A percentile compares a stretch with the other conserved stretches of the same genome.
Conservation (phyloP, 92 coral and sea anemone genomes). For the Paragorgia papillata region DNA sequence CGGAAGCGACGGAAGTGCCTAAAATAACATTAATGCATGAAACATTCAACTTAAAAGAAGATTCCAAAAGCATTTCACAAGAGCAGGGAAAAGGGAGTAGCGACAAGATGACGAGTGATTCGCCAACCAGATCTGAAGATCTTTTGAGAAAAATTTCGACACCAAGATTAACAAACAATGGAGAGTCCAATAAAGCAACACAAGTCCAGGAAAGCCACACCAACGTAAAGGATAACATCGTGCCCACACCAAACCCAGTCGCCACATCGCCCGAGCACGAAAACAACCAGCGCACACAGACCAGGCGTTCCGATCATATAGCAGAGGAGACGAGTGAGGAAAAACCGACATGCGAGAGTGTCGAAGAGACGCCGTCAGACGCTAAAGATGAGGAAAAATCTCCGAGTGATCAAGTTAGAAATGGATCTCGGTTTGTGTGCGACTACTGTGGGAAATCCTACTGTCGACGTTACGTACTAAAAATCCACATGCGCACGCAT, state of each 20-base stretch:
- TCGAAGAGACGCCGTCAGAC: neutral
- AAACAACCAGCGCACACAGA: neutral
- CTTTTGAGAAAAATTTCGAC: neutral
- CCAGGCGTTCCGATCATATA: neutral
- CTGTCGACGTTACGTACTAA: slow-evolving; percentile 92
- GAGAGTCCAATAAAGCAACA: neutral
- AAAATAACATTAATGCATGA: neutral
- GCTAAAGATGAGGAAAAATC: neutral
- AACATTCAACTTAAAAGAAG: neutral
- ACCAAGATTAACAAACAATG: neutral
- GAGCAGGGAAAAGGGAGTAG: neutral
- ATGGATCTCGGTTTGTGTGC: slow-evolving; percentile 71
- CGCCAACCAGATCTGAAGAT: neutral
- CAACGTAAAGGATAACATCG: neutral
- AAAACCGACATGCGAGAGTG: neutral
- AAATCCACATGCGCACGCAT: slow-evolving; percentile 99
- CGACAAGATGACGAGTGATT: neutral
- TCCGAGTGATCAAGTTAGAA: slow-evolving; percentile 18
- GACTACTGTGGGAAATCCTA: slow-evolving; percentile 98
- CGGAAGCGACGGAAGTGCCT: neutral
- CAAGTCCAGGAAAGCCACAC: neutral
- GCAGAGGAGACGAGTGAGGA: neutral
- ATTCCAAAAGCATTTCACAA: neutral
- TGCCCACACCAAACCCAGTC: neutral
- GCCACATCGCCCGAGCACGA: neutral